Evolutionary conservation across 2,113 vertebrate genomes (phyloP).

Genomic region (Nibea coibor): DNA sequence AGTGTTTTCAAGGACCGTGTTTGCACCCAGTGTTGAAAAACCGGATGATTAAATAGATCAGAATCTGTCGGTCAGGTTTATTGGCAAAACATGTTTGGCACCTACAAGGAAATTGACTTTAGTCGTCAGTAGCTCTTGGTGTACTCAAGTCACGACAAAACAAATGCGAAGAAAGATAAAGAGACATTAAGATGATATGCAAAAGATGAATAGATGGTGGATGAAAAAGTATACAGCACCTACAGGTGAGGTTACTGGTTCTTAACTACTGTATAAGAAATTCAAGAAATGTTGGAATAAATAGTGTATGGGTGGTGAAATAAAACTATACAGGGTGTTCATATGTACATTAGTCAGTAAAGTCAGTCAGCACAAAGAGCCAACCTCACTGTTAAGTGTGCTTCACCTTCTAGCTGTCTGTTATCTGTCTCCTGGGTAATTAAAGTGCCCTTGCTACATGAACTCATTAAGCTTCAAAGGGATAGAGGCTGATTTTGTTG

Average conservation of each 20-base stretch:
- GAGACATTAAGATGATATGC: neutral
- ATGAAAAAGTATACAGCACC: neutral
- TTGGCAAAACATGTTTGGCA: slow-evolving; percentile 8
- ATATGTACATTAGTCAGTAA: neutral
- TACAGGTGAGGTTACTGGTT: neutral
- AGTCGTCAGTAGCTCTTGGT: slow-evolving; percentile 13
- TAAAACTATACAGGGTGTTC: neutral
- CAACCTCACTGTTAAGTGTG: slow-evolving; percentile 51
- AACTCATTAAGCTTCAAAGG: slow-evolving; percentile 66
- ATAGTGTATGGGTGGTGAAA: neutral
- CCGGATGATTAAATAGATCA: slow-evolving; percentile 49
- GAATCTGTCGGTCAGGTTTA: slow-evolving; percentile 24
- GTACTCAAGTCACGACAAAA: slow-evolving; percentile 3
- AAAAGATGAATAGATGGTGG: neutral
- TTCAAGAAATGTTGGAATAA: neutral
- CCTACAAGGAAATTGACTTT: slow-evolving; percentile 12
- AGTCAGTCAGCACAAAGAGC: slow-evolving; percentile 45
- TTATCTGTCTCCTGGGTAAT: slow-evolving; percentile 71
- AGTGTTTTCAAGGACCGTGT: slow-evolving; percentile 2
- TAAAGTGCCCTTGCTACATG: slow-evolving; percentile 68
- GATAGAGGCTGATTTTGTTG: slow-evolving; percentile 60
- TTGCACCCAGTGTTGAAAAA: neutral
- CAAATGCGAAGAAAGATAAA: slow-evolving; percentile 10
- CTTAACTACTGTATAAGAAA: neutral
- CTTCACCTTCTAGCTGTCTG: slow-evolving; percentile 48